Evolutionary conservation across 2,888 invertebrate species (phyloP).

Genomic region (Apotomis capreana): DNA sequence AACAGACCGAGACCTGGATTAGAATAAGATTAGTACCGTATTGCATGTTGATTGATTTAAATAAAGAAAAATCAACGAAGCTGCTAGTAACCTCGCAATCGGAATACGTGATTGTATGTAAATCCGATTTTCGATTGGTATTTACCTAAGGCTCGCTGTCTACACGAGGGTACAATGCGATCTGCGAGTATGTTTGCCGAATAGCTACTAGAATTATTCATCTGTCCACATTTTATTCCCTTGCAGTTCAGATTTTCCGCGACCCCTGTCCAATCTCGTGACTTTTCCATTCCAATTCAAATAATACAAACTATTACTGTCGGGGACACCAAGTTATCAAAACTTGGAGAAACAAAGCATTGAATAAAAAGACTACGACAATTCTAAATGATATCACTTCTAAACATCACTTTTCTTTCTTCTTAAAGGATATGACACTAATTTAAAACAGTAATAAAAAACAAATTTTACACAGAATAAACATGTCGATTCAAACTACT

Average conservation of each 20-base stretch:
- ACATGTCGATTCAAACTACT: too few relatives aligned
- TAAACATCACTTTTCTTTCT: too few relatives aligned
- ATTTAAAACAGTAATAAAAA: too few relatives aligned
- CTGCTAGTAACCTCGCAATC: background rate
- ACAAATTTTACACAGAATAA: too few relatives aligned
- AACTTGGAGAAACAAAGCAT: background rate
- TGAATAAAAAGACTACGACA: too few relatives aligned
- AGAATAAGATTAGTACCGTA: background rate
- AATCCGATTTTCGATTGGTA: conserved; percentile 15
- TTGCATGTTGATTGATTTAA: background rate
- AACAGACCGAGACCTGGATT: background rate
- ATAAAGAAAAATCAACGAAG: conserved; percentile 11
- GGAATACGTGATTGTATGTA: conserved; percentile 26
- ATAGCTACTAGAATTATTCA: conserved; percentile 18
- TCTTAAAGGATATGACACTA: too few relatives aligned
- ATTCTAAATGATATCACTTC: too few relatives aligned
- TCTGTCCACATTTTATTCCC: conserved; percentile 6
- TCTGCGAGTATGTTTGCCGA: conserved; percentile 6
- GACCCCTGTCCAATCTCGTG: conserved; percentile 3
- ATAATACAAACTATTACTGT: too few relatives aligned
- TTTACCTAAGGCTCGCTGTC: conserved; percentile 13
- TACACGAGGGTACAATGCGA: background rate
- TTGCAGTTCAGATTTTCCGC: conserved; percentile 3
- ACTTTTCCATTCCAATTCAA: conserved; percentile 14
- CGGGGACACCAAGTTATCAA: too few relatives aligned